A percentile compares a stretch with the other conserved stretches of the same genome.
Conservation (phyloP, 2,888 invertebrate species). For the Caenorhabditis japonica region DNA sequence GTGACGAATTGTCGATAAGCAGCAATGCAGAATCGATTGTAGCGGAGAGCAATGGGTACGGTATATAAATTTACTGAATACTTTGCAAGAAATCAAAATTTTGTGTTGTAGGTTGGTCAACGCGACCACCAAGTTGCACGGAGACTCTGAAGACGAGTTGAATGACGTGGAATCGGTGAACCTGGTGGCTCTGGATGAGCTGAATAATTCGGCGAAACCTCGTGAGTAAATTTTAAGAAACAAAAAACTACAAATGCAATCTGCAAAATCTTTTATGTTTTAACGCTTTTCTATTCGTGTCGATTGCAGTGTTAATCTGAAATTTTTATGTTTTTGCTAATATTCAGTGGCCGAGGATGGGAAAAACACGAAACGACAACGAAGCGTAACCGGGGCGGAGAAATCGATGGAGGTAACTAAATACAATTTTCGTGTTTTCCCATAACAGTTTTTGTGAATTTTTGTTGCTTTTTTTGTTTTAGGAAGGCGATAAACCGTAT, state of each 20-base stretch:
- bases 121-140: conserved; percentile 41
- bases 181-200: conserved; percentile 73
- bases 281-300: conserved; percentile 3
- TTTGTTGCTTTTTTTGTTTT: conserved; percentile 7
- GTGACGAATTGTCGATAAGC: conserved; percentile 46
- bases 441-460: neutral
- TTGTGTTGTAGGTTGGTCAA: conserved; percentile 39
- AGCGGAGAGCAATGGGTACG: conserved; percentile 44
- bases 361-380: conserved; percentile 51
- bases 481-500: conserved; percentile 63
- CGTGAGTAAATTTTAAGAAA: conserved; percentile 42
- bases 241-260: neutral
- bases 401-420: conserved; percentile 62
- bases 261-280: neutral
- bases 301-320: neutral
- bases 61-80: neutral
- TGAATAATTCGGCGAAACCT: conserved; percentile 59
- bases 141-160: conserved; percentile 67
- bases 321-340: neutral
- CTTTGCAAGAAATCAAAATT: neutral
- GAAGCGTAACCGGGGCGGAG: conserved; percentile 57
- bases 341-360: conserved; percentile 50
- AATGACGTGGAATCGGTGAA: conserved; percentile 73
- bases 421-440: neutral
- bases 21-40: conserved; percentile 40